Conservation (phyloP, 2,113 vertebrate species). For the Platichthys flesus region DNA sequence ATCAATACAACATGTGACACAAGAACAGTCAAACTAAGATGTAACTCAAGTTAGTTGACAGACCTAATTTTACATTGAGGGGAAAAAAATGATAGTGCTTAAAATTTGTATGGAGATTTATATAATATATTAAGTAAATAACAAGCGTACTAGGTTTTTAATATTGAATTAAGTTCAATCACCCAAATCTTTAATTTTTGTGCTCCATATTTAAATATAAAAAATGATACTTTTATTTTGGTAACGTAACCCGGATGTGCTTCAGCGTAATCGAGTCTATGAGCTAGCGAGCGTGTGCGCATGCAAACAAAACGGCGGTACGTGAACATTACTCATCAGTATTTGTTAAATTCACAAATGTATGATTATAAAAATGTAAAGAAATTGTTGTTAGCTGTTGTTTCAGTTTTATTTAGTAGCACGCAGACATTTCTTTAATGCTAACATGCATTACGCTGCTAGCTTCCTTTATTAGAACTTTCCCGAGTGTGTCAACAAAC, state of each 20-base stretch:
- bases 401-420: rapidly evolving
- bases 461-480: not conserved
- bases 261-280: not conserved
- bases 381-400: not conserved
- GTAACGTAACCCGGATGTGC: constrained; percentile 59
- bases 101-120: not conserved
- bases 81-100: not conserved
- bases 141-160: not conserved
- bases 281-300: not conserved
- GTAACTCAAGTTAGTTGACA: not conserved
- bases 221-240: constrained; percentile 61
- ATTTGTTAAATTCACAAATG: not conserved
- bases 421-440: not conserved
- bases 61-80: not conserved
- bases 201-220: not conserved
- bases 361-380: too few relatives aligned
- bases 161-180: not conserved
- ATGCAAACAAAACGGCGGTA: constrained; percentile 27
- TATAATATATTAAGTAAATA: not conserved
- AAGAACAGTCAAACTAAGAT: not conserved
- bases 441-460: not conserved
- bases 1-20: not conserved
- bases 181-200: not conserved
- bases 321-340: not conserved
- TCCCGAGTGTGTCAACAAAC: too few relatives aligned